Evolutionary conservation across 2,888 invertebrate genomes (phyloP), one percentile per base, ranked within the genome.

Genomic region (Rhimphoctona megacephalus): DNA sequence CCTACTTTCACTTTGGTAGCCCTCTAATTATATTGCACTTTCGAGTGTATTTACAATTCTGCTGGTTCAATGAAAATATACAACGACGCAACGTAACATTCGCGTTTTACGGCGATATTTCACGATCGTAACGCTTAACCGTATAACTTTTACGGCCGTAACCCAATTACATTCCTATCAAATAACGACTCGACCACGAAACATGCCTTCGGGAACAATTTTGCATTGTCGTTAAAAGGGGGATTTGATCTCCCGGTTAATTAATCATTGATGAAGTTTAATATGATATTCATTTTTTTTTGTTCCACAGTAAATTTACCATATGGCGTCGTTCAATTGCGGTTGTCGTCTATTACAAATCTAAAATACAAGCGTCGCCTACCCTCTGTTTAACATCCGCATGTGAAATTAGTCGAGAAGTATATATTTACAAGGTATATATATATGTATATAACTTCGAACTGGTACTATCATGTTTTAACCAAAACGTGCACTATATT

Each of bases 391-490:
- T 73, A 78, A 66, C 77, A 80, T 79, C 76, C 72, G 77, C 80
- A 81, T 81, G 70, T 76, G 77, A 81, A 81, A 85, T 85, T 77
- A 85, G 81, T 81, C 79, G 46, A 22, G 46, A 30, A 64, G 14
- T 69, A 22, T 43, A 66, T 64, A 77, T 66, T 36, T 52, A 52
- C 19, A 25, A 19, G 22, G 25, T 49, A 19, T 73, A 52, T 57
- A 77, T 52, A 72, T 33, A 17, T 30, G 30, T 30, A 61, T 61
- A 43, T 36, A 77, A 76, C 74, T 80, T 85, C 72, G 80, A 66
- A 83, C 78, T 69, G 39, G 83, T 78, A 80, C 76, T 88, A 87
- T 85, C 86, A 86, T 85, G 86, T 88, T 88, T 85, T 77, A 85
- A 85, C 76, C 85, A 85, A 85, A 81, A 73, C 25, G 49, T 22